A percentile compares a stretch with the other conserved stretches of the same genome.
Evolutionary conservation across 2,797 vertebrate species (phyloP).

Genomic region (Nyctibius grandis): DNA sequence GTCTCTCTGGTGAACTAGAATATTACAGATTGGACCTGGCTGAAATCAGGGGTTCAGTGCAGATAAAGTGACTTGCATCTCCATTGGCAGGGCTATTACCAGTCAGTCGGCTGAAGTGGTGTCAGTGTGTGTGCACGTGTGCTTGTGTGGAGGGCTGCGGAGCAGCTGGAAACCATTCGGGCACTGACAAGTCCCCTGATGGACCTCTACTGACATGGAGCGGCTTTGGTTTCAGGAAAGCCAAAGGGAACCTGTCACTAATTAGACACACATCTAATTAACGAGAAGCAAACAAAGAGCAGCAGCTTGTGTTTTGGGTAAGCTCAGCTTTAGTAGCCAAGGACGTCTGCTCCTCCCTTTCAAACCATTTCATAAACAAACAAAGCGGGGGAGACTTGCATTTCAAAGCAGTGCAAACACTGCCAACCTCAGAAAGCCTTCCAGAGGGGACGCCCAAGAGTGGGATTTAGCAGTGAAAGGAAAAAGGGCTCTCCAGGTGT

Average conservation of each 20-base stretch:
- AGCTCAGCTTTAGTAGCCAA: constrained; percentile 42
- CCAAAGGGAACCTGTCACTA: constrained; percentile 65
- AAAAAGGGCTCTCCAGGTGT: constrained; percentile 19
- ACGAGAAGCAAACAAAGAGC: constrained; percentile 67
- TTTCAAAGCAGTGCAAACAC: constrained; percentile 63
- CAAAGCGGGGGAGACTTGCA: constrained; percentile 31
- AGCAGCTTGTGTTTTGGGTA: constrained; percentile 67
- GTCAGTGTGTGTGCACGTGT: background rate
- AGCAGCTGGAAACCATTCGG: constrained; percentile 67
- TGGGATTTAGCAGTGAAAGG: constrained; percentile 58
- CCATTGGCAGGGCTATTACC: background rate
- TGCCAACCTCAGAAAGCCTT: constrained; percentile 40
- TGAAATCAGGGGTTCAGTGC: background rate
- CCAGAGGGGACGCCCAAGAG: background rate
- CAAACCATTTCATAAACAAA: constrained; percentile 63
- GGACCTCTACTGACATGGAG: constrained; percentile 46
- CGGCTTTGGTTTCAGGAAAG: constrained; percentile 66
- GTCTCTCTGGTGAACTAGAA: background rate
- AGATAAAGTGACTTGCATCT: background rate
- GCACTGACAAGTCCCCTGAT: constrained; percentile 60
- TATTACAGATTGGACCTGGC: background rate
- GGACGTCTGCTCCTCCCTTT: constrained; percentile 51
- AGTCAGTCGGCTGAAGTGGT: background rate
- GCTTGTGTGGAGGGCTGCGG: background rate
- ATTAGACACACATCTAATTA: constrained; percentile 73